These are phyloP conservation scores for Toxotes jaculatrix DNA, from an alignment of 2,113 vertebrate genomes.

Conservation along the genomic window DNA sequence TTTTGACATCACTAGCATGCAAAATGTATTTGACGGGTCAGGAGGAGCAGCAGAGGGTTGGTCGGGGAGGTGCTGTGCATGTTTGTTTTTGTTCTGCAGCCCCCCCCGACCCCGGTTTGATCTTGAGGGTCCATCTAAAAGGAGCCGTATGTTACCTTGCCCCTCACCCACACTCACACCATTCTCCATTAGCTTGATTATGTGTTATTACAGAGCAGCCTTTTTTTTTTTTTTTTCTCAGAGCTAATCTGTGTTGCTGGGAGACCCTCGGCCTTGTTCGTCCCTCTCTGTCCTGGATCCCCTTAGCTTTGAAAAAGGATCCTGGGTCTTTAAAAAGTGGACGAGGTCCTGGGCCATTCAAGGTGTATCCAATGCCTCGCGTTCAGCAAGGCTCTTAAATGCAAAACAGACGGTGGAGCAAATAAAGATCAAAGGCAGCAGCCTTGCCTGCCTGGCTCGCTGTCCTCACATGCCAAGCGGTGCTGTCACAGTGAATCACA, in stretches of 20 bases:
- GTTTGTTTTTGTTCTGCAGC: constrained; percentile 63
- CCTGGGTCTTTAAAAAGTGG: constrained; percentile 79
- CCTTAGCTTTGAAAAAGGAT: constrained; percentile 83
- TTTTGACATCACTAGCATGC: constrained; percentile 32
- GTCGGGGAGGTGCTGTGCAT: constrained; percentile 1
- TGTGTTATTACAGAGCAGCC: constrained; percentile 61
- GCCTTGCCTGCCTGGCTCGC: constrained; percentile 73
- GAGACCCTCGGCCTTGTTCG: constrained; percentile 59
- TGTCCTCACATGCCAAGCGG: constrained; percentile 83
- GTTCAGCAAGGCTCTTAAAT: constrained; percentile 85
- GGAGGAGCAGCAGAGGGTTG: constrained; percentile 31
- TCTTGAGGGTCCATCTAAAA: constrained; percentile 51
- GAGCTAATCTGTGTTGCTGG: constrained; percentile 67
- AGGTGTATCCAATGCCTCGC: constrained; percentile 83
- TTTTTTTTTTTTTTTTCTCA: constrained; percentile 76
- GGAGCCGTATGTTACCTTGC: constrained; percentile 49
- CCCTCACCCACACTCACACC: constrained; percentile 58
- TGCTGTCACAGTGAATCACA: constrained; percentile 85
- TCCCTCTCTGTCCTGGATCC: constrained; percentile 65
- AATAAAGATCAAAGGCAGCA: constrained; percentile 86
- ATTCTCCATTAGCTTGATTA: constrained; percentile 62
- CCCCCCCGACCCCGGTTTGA: constrained; percentile 63
- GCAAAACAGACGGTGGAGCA: constrained; percentile 85
- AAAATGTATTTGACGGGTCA: constrained; percentile 55
- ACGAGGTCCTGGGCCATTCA: constrained; percentile 74